A percentile compares a stretch with the other conserved stretches of the same genome.
Evolutionary conservation across 2,888 invertebrate genomes (phyloP).

Genomic region (Drosophila anomalata): DNA sequence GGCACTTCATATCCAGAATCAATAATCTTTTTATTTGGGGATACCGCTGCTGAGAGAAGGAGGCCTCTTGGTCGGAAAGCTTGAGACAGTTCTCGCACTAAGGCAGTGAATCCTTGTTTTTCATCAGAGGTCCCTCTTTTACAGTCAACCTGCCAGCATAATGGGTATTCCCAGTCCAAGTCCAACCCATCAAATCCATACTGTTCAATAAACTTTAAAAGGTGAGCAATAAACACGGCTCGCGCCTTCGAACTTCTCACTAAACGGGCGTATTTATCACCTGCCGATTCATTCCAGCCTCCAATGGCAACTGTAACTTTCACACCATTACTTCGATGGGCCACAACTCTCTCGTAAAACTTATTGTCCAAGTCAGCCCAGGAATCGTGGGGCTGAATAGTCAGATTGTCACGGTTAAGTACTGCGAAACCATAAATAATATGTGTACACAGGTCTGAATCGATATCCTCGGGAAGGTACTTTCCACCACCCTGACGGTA

Average conservation of each 20-base stretch:
- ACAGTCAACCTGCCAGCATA: constrained; percentile 95
- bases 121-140: constrained; percentile 92
- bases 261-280: constrained; percentile 93
- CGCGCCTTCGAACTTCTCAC: constrained; percentile 90
- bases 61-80: constrained; percentile 90
- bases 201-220: constrained; percentile 90
- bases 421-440: constrained; percentile 97
- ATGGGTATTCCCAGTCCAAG: constrained; percentile 97
- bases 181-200: constrained; percentile 95
- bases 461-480: constrained; percentile 92
- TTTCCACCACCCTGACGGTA: constrained; percentile 93
- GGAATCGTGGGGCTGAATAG: constrained; percentile 93
- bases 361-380: constrained; percentile 96
- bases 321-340: constrained; percentile 88
- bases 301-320: constrained; percentile 95
- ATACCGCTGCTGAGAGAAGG: constrained; percentile 92
- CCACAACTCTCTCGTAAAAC: constrained; percentile 94
- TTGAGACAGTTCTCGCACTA: constrained; percentile 90
- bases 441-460: constrained; percentile 94
- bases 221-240: constrained; percentile 89
- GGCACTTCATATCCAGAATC: constrained; percentile 94
- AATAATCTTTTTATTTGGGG: constrained; percentile 92
- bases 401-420: constrained; percentile 89
- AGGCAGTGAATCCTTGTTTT: constrained; percentile 90
- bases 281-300: constrained; percentile 97